These are phyloP conservation scores for Euwallacea fornicatus DNA, from an alignment of 1,140 invertebrate genomes.

Conservation along the genomic window DNA sequence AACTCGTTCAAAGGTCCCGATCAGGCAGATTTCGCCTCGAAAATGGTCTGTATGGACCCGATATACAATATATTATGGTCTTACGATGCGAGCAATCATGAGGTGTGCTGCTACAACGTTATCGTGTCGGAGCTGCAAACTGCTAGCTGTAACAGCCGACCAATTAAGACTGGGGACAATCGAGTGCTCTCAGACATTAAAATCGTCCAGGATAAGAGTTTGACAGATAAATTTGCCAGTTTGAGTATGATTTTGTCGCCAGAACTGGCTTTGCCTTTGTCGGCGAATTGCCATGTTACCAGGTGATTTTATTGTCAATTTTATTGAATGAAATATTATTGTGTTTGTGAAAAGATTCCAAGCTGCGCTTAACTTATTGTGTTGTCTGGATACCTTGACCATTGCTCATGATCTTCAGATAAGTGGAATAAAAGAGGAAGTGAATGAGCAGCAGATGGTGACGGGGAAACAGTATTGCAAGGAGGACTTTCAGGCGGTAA, in stretches of 20 bases:
- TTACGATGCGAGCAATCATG: constrained; percentile 69
- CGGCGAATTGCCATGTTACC: constrained; percentile 70
- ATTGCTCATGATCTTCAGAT: constrained; percentile 74
- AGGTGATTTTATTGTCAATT: constrained; percentile 34
- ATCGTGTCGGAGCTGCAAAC: constrained; percentile 65
- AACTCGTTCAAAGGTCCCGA: constrained; percentile 75
- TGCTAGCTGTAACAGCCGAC: not conserved
- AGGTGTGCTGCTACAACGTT: constrained; percentile 81
- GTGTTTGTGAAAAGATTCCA: constrained; percentile 61
- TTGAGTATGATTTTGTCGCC: constrained; percentile 66
- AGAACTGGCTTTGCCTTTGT: constrained; percentile 78
- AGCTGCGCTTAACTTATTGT: constrained; percentile 84
- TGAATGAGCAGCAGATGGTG: constrained; percentile 56
- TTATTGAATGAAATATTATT: not conserved
- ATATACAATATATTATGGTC: constrained; percentile 84
- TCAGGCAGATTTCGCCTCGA: constrained; percentile 77
- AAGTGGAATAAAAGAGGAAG: constrained; percentile 56
- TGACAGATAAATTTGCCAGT: constrained; percentile 18
- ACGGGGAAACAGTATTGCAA: constrained; percentile 63
- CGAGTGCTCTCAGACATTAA: constrained; percentile 15
- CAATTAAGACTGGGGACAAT: not conserved
- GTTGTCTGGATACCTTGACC: constrained; percentile 87
- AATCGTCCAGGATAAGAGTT: constrained; percentile 37
- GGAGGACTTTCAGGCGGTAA: constrained; percentile 70
- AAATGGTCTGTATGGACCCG: constrained; percentile 83